Base-by-base conservation (phyloP, 2,888 invertebrate genomes). In the Plebejus argus region DNA sequence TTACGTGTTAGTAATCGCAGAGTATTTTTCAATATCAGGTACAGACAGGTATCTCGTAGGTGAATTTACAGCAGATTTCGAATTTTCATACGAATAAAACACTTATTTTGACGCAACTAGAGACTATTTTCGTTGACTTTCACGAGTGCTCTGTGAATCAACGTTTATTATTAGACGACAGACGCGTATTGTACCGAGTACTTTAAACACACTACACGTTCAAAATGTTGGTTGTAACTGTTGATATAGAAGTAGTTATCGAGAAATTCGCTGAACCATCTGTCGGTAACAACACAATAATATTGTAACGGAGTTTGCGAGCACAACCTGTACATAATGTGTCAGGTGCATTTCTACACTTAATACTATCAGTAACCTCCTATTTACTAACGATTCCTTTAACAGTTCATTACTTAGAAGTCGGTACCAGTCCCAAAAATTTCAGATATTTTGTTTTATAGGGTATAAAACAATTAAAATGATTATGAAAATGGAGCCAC, bases 141-240 rank as follows among this genome's bases (percentile, higher is more conserved):
- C 84, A 83, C 80, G 83, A 81, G 84, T 84, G 85, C 83, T 82
- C 83, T 84, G 87, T 93, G 93, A 93, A 90, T 93, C 93, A 91
- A 90, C 86, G 81, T 83, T 87, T 93, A 91, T 89, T 91, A 87
- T 87, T 87, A 87, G 84, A 89, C 81, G 89, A 89, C 88, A 87
- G 84, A 86, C 86, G 83, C 56, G 78, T 61, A 74, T 74, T 78
- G 78, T 77, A 49, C 20, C 45, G 28, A 74, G 49, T 77, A 66
- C 70, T 71, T 79, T 76, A 80, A 75, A 77, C 58, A 79, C 39
- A 15, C 18, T 77, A 77, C 76, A 70, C 81, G 82, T 83, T 81
- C 81, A 81, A 80, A 83, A 87, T 87, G 86, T 86, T 86, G 80
- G 81, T 81, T 76, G 80, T 88, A 80, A 83, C 85, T 78, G 82